Percentiles rank a stretch among this genome's conserved stretches.
Evolutionary conservation across 2,888 invertebrate species (phyloP).

Genomic region (Cosmopolites sordidus): DNA sequence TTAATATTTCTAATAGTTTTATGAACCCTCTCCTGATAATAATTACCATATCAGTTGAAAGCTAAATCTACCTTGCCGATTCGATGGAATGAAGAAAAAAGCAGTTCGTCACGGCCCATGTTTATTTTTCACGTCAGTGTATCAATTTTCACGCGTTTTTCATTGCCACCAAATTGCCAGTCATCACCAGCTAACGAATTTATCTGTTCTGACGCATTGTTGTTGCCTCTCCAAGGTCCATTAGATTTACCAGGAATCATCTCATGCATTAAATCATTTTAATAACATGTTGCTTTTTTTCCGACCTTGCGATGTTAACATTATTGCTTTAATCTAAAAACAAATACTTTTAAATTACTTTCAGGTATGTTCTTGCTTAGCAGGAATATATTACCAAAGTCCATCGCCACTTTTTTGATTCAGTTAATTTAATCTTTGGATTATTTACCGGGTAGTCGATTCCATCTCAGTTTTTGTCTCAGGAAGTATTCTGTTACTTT

Average conservation of each 20-base stretch:
- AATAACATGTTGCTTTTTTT: constrained; percentile 20
- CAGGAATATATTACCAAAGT: constrained; percentile 4
- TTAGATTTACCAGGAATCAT: constrained; percentile 20
- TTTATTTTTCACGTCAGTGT: constrained; percentile 9
- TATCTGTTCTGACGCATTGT: constrained; percentile 11
- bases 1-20: too few species aligned
- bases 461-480: too few species aligned
- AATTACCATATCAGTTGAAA: too few species aligned
- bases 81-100: neutral
- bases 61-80: neutral
- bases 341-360: constrained; percentile 17
- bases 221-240: constrained; percentile 15
- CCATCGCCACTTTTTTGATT: neutral
- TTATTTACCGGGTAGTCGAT: too few species aligned
- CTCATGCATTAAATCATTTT: constrained; percentile 21
- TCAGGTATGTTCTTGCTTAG: neutral
- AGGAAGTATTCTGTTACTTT: too few species aligned
- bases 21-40: too few species aligned
- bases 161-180: constrained; percentile 6
- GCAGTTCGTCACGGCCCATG: neutral
- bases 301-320: constrained; percentile 1
- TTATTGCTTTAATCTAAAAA: constrained; percentile 18
- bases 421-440: neutral
- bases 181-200: constrained; percentile 16
- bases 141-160: constrained; percentile 9